These are phyloP conservation scores for Antechinus stuartii DNA, from an alignment of 2,113 vertebrate species.

Conservation along the genomic window DNA sequence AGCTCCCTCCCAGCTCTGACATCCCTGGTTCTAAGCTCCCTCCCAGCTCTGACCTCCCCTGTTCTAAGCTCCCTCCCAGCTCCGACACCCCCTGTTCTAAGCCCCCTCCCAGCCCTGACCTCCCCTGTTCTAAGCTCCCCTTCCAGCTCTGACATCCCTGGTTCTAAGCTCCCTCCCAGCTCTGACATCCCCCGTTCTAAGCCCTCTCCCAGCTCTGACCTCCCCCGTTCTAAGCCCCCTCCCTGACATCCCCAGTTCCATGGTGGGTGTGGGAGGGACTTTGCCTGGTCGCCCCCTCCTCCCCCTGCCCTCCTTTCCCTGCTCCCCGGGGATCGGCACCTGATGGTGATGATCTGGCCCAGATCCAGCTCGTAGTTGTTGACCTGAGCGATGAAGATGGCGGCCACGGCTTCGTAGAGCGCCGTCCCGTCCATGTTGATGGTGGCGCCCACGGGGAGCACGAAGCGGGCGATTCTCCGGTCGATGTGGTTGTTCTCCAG, in stretches of 20 bases:
- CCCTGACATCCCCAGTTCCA: background rate
- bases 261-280: background rate
- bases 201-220: background rate
- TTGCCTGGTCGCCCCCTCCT: background rate
- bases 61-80: background rate
- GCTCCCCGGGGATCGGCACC: conserved; percentile 79
- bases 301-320: background rate
- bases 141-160: background rate
- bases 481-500: conserved; percentile 98
- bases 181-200: background rate
- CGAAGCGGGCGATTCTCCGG: conserved; percentile 95
- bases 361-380: conserved; percentile 98
- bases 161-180: too few species aligned
- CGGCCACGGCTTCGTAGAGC: conserved; percentile 95
- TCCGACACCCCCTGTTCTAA: background rate
- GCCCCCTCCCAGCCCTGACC: background rate
- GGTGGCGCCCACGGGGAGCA: conserved; percentile 96
- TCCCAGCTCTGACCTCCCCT: background rate
- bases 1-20: background rate
- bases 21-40: background rate
- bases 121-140: background rate
- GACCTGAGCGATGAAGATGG: conserved; percentile 98
- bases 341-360: conserved; percentile 98
- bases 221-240: background rate
- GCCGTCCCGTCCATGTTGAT: conserved; percentile 99